Evolutionary conservation across 1,140 invertebrate species (phyloP).

Genomic region (Aphaenogaster floridana): DNA sequence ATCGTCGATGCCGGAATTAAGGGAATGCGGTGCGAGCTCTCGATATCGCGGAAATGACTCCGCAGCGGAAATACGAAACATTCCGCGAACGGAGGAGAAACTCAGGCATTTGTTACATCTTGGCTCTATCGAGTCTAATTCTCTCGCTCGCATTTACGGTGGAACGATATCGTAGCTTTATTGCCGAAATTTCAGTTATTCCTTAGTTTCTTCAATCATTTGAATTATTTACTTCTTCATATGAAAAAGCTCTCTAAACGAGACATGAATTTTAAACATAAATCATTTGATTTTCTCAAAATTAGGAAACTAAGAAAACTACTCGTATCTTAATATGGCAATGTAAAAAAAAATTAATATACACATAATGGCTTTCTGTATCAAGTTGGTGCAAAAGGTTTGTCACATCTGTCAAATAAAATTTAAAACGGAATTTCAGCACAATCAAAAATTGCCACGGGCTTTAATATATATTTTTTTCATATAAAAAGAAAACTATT

Average conservation of each 20-base stretch:
- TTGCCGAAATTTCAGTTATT: not conserved
- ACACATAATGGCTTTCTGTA: not conserved
- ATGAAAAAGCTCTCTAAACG: not conserved
- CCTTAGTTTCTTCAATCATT: not conserved
- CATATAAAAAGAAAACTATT: not conserved
- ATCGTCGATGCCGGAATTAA: slow-evolving; percentile 73
- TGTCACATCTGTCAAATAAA: not conserved
- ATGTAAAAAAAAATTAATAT: not conserved
- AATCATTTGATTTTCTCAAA: not conserved
- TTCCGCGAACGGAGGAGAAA: slow-evolving; percentile 30
- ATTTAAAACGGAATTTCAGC: not conserved
- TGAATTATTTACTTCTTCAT: not conserved
- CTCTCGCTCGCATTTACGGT: not conserved
- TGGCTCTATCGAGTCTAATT: slow-evolving; percentile 2
- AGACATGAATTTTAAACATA: not conserved
- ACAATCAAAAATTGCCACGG: not conserved
- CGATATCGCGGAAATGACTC: slow-evolving; percentile 53
- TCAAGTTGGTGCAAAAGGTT: not conserved
- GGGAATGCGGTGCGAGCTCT: slow-evolving; percentile 35
- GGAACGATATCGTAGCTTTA: not conserved
- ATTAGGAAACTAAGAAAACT: not conserved
- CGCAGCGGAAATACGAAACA: slow-evolving; percentile 40
- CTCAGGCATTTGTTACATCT: slow-evolving; percentile 48
- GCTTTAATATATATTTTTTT: not conserved
- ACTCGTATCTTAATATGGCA: not conserved